Percentiles rank a stretch among this genome's conserved stretches.
Conservation (phyloP, 2,888 invertebrate species). For the Uloborus plumipes region DNA sequence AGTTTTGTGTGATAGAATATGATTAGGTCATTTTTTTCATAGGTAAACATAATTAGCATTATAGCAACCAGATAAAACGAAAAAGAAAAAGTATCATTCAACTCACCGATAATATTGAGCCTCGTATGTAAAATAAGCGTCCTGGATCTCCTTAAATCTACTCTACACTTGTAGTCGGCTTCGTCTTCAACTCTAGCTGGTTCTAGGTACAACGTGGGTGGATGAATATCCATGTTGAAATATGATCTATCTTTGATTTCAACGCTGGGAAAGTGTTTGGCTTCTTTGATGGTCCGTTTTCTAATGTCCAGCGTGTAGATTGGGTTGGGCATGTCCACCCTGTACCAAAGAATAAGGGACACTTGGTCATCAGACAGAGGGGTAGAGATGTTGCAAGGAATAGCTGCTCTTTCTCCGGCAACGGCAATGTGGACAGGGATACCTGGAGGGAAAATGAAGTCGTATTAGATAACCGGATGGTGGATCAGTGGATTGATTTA, state of each 20-base stretch:
- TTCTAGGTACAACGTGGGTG: slow-evolving; percentile 44
- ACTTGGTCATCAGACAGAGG: slow-evolving; percentile 57
- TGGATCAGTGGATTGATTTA: no score
- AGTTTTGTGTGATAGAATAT: no score
- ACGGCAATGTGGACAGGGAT: slow-evolving; percentile 55
- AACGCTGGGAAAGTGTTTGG: slow-evolving; percentile 58
- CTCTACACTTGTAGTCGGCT: slow-evolving; percentile 62
- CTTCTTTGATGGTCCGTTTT: slow-evolving; percentile 58
- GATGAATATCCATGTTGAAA: slow-evolving; percentile 56
- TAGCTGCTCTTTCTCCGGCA: slow-evolving; percentile 56
- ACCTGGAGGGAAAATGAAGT: slow-evolving; percentile 13
- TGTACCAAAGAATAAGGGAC: slow-evolving; percentile 63
- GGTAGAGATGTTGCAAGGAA: slow-evolving; percentile 62
- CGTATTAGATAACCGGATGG: no score
- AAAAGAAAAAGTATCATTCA: no score
- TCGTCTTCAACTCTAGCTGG: slow-evolving; percentile 62
- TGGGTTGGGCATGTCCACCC: slow-evolving; percentile 60
- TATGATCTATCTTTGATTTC: slow-evolving; percentile 58
- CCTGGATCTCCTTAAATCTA: slow-evolving; percentile 58
- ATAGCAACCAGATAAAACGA: no score
- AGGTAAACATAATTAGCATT: no score
- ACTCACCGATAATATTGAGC: slow-evolving; percentile 59
- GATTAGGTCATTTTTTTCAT: no score
- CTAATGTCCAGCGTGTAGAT: slow-evolving; percentile 63
- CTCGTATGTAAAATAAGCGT: slow-evolving; percentile 57